These are phyloP conservation scores for Zaprionus bogoriensis DNA, from an alignment of 2,888 invertebrate species.

Conservation along the genomic window DNA sequence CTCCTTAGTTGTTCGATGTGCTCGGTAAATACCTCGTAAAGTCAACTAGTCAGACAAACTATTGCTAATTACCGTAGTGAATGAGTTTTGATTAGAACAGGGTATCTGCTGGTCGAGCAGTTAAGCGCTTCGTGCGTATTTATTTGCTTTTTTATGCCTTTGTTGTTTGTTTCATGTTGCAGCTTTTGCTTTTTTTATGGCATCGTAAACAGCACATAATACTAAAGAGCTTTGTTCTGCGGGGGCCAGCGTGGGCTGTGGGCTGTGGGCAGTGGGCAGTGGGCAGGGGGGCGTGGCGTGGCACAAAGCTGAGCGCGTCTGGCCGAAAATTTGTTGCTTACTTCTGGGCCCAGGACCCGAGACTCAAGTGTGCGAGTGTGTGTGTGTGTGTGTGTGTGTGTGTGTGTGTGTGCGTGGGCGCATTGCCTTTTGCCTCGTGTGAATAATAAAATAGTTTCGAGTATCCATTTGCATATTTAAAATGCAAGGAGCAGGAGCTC, in stretches of 20 bases:
- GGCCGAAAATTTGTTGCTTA: conserved; percentile 52
- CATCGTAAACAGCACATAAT: conserved; percentile 71
- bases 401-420: conserved; percentile 8
- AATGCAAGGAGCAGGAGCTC: conserved; percentile 14
- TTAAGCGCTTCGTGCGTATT: not conserved
- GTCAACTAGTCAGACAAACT: too few species aligned
- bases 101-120: conserved; percentile 8
- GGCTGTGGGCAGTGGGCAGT: not conserved
- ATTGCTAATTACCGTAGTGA: too few species aligned
- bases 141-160: conserved; percentile 23
- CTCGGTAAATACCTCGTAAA: not conserved
- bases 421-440: conserved; percentile 45
- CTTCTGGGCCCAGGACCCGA: conserved; percentile 6
- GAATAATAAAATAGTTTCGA: conserved; percentile 72
- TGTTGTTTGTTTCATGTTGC: conserved; percentile 42
- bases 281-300: conserved; percentile 11
- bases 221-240: conserved; percentile 57
- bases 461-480: conserved; percentile 72
- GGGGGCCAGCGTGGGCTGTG: not conserved
- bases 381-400: conserved; percentile 13
- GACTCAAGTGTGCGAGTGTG: conserved; percentile 15
- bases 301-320: conserved; percentile 31
- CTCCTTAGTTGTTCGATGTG: not conserved
- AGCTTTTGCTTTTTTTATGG: conserved; percentile 50
- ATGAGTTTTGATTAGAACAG: too few species aligned